phyloP scores from a whole-genome alignment of 2,888 invertebrate species.

The Leptinotarsa juncta region DNA sequence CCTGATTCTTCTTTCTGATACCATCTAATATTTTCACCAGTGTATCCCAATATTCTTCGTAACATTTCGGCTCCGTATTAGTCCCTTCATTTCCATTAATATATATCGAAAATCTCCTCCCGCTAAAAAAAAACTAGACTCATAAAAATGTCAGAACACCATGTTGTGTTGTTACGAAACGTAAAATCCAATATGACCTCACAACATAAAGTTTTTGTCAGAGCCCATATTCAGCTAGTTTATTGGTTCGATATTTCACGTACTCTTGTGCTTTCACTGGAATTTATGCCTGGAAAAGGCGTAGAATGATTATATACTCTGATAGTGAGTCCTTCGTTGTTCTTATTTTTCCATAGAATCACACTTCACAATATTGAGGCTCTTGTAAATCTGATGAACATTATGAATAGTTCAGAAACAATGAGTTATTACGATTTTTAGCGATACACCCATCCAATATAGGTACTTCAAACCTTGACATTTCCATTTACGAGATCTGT shows the following conservation, averaged over 20 bases:
- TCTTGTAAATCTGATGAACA: too few relatives aligned
- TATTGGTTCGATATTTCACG: conserved; percentile 13
- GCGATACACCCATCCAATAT: too few relatives aligned
- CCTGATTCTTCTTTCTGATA: background rate
- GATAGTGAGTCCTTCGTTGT: background rate
- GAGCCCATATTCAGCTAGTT: conserved; percentile 7
- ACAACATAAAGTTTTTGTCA: conserved; percentile 19
- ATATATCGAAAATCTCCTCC: background rate
- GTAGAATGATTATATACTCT: background rate
- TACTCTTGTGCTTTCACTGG: background rate
- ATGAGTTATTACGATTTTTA: too few relatives aligned
- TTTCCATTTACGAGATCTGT: too few relatives aligned
- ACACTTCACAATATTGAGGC: background rate
- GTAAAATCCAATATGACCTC: conserved; percentile 15
- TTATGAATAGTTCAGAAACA: too few relatives aligned
- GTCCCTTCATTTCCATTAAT: conserved; percentile 4
- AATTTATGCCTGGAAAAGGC: conserved; percentile 11
- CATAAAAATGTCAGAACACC: conserved; percentile 14
- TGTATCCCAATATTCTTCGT: background rate
- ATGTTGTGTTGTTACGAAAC: conserved; percentile 6
- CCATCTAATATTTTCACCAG: background rate
- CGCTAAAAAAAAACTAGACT: conserved; percentile 1
- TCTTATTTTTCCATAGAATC: background rate
- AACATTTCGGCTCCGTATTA: background rate
- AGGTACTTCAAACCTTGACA: too few relatives aligned